phyloP scores from a whole-genome alignment of 2,797 vertebrate genomes.

The Fratercula arctica region DNA sequence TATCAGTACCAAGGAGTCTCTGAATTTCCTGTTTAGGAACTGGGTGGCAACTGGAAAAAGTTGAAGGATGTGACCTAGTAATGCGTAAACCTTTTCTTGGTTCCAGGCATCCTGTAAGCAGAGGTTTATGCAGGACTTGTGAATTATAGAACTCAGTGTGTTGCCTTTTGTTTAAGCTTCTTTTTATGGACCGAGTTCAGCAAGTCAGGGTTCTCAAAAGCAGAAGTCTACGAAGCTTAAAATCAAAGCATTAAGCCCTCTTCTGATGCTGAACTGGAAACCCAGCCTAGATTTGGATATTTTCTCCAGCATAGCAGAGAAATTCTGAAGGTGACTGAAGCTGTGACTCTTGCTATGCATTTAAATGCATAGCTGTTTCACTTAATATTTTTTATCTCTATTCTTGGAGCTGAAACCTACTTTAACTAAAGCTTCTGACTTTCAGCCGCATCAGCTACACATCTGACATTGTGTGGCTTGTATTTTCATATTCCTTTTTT shows the following conservation, averaged over 20 bases:
- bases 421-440: background rate
- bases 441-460: background rate
- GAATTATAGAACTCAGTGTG: background rate
- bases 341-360: background rate
- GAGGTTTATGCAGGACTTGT: background rate
- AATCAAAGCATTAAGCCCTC: background rate
- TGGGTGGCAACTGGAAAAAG: slow-evolving; percentile 18
- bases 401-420: background rate
- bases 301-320: background rate
- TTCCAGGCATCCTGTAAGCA: slow-evolving; percentile 28
- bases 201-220: background rate
- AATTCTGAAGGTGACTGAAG: background rate
- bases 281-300: background rate
- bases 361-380: background rate
- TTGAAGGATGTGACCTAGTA: slow-evolving; percentile 36
- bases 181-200: background rate
- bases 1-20: background rate
- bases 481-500: background rate
- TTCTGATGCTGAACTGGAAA: background rate
- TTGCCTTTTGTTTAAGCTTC: background rate
- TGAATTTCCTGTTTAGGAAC: background rate
- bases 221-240: background rate
- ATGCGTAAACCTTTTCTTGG: background rate
- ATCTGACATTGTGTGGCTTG: background rate
- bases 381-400: background rate